phyloP scores from a whole-genome alignment of 2,113 vertebrate species.

The Clarias gariepinus region DNA sequence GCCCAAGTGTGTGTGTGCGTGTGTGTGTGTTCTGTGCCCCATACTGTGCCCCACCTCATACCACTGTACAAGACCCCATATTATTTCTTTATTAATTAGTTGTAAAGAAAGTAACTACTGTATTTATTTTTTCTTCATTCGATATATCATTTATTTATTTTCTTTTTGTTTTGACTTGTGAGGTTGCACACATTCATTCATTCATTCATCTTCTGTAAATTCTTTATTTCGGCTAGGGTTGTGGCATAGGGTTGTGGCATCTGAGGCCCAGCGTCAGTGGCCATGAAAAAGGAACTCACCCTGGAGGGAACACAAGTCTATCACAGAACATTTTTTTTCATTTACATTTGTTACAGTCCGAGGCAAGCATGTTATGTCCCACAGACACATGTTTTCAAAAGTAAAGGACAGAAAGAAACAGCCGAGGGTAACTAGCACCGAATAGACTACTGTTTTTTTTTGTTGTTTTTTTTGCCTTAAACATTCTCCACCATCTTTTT shows the following conservation, averaged over 20 bases:
- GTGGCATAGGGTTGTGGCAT: neutral
- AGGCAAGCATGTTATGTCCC: conserved; percentile 12
- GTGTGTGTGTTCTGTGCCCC: neutral
- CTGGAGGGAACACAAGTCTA: neutral
- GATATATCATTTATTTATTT: too few relatives aligned
- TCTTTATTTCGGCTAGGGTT: neutral
- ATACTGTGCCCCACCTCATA: neutral
- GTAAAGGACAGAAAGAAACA: conserved; percentile 45
- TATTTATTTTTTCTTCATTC: too few relatives aligned
- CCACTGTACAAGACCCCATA: neutral
- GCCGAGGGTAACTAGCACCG: conserved; percentile 56
- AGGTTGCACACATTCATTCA: neutral
- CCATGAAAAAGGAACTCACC: neutral
- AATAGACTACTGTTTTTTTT: conserved; percentile 47
- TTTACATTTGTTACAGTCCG: conserved; percentile 27
- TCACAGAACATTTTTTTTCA: neutral
- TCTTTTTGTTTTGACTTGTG: neutral
- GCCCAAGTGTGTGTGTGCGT: too few relatives aligned
- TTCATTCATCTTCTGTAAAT: neutral
- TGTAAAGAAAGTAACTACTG: neutral
- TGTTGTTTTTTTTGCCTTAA: conserved; percentile 6
- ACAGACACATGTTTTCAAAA: conserved; percentile 6
- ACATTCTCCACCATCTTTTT: conserved; percentile 47
- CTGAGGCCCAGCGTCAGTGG: neutral
- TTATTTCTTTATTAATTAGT: neutral